Evolutionary conservation across 2,797 vertebrate species (phyloP).

Genomic region (Myotis pilosus): DNA sequence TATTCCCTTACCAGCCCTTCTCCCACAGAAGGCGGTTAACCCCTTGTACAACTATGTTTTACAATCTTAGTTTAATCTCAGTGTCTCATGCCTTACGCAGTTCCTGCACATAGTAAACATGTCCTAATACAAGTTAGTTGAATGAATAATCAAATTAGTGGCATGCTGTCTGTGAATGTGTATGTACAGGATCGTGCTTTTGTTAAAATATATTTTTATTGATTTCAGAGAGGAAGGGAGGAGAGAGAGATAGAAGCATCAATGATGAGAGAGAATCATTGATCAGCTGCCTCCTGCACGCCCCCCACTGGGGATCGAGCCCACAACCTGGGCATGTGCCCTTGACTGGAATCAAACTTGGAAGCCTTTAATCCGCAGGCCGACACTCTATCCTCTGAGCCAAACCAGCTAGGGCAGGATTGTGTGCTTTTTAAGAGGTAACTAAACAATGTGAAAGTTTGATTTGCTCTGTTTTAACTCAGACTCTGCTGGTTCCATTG

Average conservation of each 20-base stretch:
- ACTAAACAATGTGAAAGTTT: background rate
- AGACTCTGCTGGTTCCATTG: background rate
- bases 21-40: background rate
- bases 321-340: no score
- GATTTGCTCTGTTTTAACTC: background rate
- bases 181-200: background rate
- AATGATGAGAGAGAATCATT: no score
- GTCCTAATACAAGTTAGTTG: background rate
- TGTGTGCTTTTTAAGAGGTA: background rate
- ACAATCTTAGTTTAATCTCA: background rate
- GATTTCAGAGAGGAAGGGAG: no score
- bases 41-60: background rate
- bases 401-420: no score
- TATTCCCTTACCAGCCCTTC: background rate
- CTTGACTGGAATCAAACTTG: no score
- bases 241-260: no score
- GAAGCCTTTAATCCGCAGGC: no score
- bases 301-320: no score
- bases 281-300: no score
- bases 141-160: background rate
- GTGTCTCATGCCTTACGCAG: background rate
- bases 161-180: background rate
- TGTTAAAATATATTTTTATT: background rate
- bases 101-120: background rate
- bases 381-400: no score